Conservation (phyloP, 1,140 invertebrate species). For the Zaprionus africanus region DNA sequence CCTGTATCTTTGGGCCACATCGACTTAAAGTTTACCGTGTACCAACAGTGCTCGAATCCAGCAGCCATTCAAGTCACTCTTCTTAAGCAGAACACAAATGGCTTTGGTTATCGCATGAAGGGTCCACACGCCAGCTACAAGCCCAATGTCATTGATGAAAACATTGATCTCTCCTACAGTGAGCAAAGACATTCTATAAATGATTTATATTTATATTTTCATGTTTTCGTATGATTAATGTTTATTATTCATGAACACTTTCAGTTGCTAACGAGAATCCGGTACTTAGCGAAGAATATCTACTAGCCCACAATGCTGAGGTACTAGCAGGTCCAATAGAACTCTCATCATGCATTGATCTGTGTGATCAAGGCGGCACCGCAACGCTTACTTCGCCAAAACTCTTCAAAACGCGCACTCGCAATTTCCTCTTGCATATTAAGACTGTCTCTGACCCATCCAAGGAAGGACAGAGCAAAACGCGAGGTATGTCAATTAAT, state of each 20-base stretch:
- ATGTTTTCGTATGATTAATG: background rate
- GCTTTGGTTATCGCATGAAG: slow-evolving; percentile 87
- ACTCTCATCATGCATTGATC: slow-evolving; percentile 91
- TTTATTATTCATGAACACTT: slow-evolving; percentile 8
- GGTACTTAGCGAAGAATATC: slow-evolving; percentile 91
- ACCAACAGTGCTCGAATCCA: slow-evolving; percentile 88
- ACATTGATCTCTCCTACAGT: slow-evolving; percentile 86
- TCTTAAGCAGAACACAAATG: slow-evolving; percentile 91
- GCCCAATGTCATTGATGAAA: slow-evolving; percentile 86
- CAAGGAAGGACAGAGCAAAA: slow-evolving; percentile 86
- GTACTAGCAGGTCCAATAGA: slow-evolving; percentile 94
- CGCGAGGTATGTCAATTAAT: slow-evolving; percentile 84
- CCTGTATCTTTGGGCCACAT: slow-evolving; percentile 92
- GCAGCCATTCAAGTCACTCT: slow-evolving; percentile 92
- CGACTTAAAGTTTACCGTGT: slow-evolving; percentile 93
- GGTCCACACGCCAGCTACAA: slow-evolving; percentile 71
- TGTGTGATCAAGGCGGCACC: slow-evolving; percentile 92
- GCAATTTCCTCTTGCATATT: slow-evolving; percentile 93
- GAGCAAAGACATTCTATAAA: slow-evolving; percentile 1
- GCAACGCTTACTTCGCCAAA: slow-evolving; percentile 94
- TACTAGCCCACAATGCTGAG: slow-evolving; percentile 94
- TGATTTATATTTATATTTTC: background rate
- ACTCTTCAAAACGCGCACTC: slow-evolving; percentile 90
- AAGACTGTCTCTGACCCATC: slow-evolving; percentile 90
- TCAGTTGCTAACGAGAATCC: slow-evolving; percentile 88